These are phyloP conservation scores for Heliconius hermathena DNA, from an alignment of 1,140 invertebrate genomes.

Conservation along the genomic window DNA sequence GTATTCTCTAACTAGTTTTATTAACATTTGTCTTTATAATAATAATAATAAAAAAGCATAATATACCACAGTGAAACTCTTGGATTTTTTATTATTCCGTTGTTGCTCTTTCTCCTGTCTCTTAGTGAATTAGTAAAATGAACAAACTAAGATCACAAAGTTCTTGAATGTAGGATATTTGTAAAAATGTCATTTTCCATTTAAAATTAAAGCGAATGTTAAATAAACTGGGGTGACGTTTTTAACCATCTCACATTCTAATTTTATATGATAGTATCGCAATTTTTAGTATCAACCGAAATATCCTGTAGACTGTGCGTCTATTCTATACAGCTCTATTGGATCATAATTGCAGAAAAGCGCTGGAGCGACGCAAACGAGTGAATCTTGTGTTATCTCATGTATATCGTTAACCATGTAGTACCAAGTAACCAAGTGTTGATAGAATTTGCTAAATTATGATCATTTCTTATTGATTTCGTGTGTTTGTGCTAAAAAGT, in stretches of 20 bases:
- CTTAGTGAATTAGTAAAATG: not conserved
- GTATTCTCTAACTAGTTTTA: too few relatives aligned
- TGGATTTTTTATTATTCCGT: too few relatives aligned
- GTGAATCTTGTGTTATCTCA: not conserved
- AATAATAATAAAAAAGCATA: too few relatives aligned
- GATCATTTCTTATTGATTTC: not conserved
- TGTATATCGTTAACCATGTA: not conserved
- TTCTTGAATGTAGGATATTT: not conserved
- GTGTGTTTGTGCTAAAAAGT: conserved; percentile 8
- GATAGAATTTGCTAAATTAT: not conserved
- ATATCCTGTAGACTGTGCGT: conserved; percentile 25
- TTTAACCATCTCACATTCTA: conserved; percentile 31
- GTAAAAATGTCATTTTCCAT: not conserved
- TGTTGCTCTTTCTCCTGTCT: too few relatives aligned
- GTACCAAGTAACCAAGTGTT: not conserved
- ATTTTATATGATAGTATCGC: conserved; percentile 34
- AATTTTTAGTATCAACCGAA: conserved; percentile 33
- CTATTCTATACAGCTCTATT: conserved; percentile 25
- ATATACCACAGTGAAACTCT: too few relatives aligned
- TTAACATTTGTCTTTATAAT: too few relatives aligned
- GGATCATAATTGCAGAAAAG: conserved; percentile 24
- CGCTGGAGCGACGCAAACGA: not conserved
- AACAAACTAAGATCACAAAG: not conserved
- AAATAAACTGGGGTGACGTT: conserved; percentile 21
- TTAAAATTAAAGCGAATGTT: not conserved